A percentile compares a stretch with the other conserved stretches of the same genome.
Evolutionary conservation across 2,888 invertebrate species (phyloP).

Genomic region (Hetaerina titia): DNA sequence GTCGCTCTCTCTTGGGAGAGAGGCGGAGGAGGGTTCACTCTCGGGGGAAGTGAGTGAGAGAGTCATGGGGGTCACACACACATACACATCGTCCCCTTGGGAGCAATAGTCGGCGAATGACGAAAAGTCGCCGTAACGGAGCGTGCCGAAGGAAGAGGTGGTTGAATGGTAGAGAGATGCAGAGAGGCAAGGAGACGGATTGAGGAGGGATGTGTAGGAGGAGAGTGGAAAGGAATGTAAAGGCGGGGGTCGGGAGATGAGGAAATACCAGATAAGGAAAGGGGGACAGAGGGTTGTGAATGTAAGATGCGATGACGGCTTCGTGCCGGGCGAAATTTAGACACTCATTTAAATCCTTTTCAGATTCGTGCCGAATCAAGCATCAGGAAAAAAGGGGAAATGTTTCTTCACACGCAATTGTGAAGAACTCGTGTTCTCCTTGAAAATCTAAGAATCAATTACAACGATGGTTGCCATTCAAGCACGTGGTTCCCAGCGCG

Average conservation of each 20-base stretch:
- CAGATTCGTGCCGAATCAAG: too few relatives aligned
- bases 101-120: constrained; percentile 16
- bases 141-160: neutral
- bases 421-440: too few relatives aligned
- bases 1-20: neutral
- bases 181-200: neutral
- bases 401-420: too few relatives aligned
- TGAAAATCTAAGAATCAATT: too few relatives aligned
- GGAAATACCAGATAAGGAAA: neutral
- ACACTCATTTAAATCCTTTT: too few relatives aligned
- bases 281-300: neutral
- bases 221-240: neutral
- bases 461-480: too few relatives aligned
- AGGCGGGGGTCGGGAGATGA: neutral
- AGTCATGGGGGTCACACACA: neutral
- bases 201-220: neutral
- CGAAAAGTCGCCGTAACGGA: neutral
- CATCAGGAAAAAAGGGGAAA: too few relatives aligned
- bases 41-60: neutral
- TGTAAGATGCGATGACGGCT: neutral
- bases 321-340: too few relatives aligned
- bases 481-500: too few relatives aligned
- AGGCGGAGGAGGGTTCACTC: neutral
- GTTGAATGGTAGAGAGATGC: neutral
- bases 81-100: neutral